phyloP scores from a whole-genome alignment of 2,113 vertebrate species.

The Tamias sibiricus region DNA sequence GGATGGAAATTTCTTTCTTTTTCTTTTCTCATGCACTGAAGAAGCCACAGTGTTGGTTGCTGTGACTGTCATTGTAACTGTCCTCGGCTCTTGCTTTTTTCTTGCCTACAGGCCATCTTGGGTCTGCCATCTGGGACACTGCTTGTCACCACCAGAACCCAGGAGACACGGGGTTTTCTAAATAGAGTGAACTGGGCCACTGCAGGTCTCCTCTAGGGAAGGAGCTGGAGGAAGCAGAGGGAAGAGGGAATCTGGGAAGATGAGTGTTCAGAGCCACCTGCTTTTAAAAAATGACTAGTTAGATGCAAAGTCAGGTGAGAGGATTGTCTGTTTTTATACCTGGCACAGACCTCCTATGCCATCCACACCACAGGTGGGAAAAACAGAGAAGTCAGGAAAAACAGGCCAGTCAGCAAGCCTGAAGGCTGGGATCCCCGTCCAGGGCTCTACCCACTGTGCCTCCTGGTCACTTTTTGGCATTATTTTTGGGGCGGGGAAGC shows the following conservation, averaged over 20 bases:
- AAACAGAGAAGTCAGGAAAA: neutral
- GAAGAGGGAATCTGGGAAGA: neutral
- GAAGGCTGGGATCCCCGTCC: neutral
- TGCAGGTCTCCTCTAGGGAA: neutral
- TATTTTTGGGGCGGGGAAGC: neutral
- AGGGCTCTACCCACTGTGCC: neutral
- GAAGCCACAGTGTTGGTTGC: neutral
- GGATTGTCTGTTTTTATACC: neutral
- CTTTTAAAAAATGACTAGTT: neutral
- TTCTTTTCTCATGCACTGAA: neutral
- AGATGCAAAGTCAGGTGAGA: neutral
- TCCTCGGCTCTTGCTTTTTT: neutral
- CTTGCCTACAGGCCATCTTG: neutral
- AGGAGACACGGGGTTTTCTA: neutral
- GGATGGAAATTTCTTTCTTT: neutral
- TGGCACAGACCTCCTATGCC: neutral
- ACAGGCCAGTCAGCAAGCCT: neutral
- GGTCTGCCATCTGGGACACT: neutral
- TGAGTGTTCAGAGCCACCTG: neutral
- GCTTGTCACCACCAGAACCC: neutral
- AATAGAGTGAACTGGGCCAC: neutral
- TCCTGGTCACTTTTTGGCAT: neutral
- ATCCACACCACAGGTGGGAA: neutral
- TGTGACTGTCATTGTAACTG: neutral
- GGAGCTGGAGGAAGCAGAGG: neutral